These are phyloP conservation scores for Allochrocebus solatus DNA, from an alignment of 2,797 vertebrate genomes.

Conservation along the genomic window DNA sequence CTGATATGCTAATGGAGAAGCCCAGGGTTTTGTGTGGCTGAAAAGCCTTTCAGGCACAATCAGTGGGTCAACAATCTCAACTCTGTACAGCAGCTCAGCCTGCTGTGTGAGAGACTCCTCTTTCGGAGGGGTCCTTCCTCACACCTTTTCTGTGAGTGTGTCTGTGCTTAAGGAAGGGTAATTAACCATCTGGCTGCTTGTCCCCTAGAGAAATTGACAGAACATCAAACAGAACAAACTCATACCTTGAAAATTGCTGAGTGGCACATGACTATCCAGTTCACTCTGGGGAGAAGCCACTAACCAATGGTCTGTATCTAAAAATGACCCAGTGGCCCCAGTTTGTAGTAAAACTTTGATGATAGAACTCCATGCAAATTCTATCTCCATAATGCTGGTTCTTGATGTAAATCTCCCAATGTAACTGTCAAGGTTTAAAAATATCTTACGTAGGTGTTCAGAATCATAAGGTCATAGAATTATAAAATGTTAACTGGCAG, in stretches of 20 bases:
- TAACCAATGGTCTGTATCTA: not conserved
- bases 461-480: slow-evolving; percentile 41
- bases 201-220: slow-evolving; percentile 51
- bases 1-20: slow-evolving; percentile 87
- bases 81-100: slow-evolving; percentile 61
- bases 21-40: slow-evolving; percentile 78
- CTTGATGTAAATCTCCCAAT: slow-evolving; percentile 21
- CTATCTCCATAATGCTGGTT: not conserved
- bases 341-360: not conserved
- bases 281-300: not conserved
- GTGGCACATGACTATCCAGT: not conserved
- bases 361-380: not conserved
- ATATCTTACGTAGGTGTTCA: slow-evolving; percentile 23
- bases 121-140: slow-evolving; percentile 52
- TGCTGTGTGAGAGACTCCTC: slow-evolving; percentile 64
- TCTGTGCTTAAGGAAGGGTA: slow-evolving; percentile 6
- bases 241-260: slow-evolving; percentile 25
- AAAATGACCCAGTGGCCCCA: not conserved
- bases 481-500: slow-evolving; percentile 37
- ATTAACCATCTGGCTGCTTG: slow-evolving; percentile 79
- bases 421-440: slow-evolving; percentile 58
- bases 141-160: not conserved
- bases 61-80: slow-evolving; percentile 77
- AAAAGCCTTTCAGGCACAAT: slow-evolving; percentile 83
- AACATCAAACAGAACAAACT: not conserved